These are phyloP conservation scores for Amiota minor DNA, from an alignment of 2,888 invertebrate species.

Conservation along the genomic window DNA sequence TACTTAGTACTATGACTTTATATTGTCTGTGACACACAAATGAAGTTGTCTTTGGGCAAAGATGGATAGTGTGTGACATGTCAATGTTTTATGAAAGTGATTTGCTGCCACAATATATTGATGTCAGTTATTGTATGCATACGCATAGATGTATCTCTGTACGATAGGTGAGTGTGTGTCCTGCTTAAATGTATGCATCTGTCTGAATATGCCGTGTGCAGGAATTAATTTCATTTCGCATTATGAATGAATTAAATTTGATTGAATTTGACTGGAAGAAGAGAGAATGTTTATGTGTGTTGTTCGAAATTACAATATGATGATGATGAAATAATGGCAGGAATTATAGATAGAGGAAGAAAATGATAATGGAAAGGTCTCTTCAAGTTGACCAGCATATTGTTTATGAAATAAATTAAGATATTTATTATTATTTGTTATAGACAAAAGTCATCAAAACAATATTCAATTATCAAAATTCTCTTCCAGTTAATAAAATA, in stretches of 20 bases:
- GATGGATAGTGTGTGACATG: conserved; percentile 38
- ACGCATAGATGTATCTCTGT: too few species aligned
- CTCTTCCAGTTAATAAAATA: not conserved
- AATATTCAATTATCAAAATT: not conserved
- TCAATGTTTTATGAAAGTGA: conserved; percentile 58
- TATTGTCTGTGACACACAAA: conserved; percentile 11
- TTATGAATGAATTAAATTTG: too few species aligned
- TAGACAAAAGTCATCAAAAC: not conserved
- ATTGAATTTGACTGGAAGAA: too few species aligned
- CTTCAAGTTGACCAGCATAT: not conserved
- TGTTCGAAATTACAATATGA: too few species aligned
- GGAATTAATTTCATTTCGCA: not conserved
- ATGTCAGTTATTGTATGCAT: conserved; percentile 14
- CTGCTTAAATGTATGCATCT: not conserved
- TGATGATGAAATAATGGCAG: too few species aligned
- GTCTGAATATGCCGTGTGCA: not conserved
- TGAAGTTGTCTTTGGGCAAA: not conserved
- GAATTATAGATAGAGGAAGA: too few species aligned
- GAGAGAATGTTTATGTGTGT: too few species aligned
- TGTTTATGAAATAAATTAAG: conserved; percentile 68
- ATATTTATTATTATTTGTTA: conserved; percentile 64
- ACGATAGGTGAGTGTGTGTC: too few species aligned
- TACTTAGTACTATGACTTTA: not conserved
- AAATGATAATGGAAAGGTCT: not conserved
- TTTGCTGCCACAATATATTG: conserved; percentile 35